Evolutionary conservation across 1,140 invertebrate species (phyloP), one percentile per base, ranked within the genome.

Genomic region (Thrips palmi): DNA sequence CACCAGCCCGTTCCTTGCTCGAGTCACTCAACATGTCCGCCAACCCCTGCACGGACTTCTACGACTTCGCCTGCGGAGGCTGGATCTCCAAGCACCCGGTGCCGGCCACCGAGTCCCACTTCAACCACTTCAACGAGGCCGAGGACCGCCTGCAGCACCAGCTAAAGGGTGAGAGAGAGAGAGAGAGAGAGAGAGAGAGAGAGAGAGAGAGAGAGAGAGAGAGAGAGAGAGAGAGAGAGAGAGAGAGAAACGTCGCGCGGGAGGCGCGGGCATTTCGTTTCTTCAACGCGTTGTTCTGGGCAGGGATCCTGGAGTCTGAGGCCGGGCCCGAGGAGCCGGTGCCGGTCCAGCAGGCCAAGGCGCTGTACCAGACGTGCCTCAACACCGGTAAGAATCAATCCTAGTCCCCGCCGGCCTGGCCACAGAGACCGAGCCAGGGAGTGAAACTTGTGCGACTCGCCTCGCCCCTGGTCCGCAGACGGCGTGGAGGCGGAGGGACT

Each of bases 311-410:
- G 32, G 49, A 50, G 32, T 18, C 32, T 44, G 49, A 51, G 0
- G 62, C 53, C 1, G 46, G 50, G 1, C 43, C 47, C 0, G 53
- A 61, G 12, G 33, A 53, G n/a, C 72, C 72, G 0, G 54, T 54
- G 33, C 65, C 74, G 0, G 66, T 78, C 14, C 52, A 53, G 33
- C 68, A 76, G 46, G 66, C 71, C 1, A 71, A 70, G 48, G 61
- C 62, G 14, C 55, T 75, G 47, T 78, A 72, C 39, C 48, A 49
- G n/a, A 66, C 70, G 38, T 77, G 74, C 47, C 63, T 72, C 51
- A 59, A 77, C 48, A 57, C 55, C 37, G 59, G 70, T 73, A 49
- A 47, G 52, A 30, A 30, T 4, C 22, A 36, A 36, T 8, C 8
- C 8, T 29, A 7, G 34, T 15, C 34, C 7, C 8, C 12, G 8